Evolutionary conservation across 2,797 vertebrate species (phyloP).

Genomic region (Sitta carolinensis): DNA sequence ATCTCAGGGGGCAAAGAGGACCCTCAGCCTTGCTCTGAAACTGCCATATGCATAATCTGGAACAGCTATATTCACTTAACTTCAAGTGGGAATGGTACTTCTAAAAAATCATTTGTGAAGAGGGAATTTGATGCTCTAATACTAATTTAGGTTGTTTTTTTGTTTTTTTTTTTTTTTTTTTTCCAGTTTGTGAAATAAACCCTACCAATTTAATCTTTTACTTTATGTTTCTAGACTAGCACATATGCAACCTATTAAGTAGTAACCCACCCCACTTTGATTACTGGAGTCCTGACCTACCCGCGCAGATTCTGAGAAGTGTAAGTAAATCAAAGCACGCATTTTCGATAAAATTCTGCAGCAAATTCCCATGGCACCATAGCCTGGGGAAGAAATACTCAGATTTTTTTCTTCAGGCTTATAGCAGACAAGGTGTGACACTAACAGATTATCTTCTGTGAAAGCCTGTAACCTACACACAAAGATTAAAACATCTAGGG

Average conservation of each 20-base stretch:
- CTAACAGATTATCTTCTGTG: background rate
- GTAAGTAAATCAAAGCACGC: background rate
- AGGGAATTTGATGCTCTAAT: background rate
- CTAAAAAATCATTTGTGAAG: background rate
- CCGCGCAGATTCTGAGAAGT: background rate
- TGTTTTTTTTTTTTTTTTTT: background rate
- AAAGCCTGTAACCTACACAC: background rate
- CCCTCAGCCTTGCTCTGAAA: background rate
- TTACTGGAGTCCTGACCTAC: background rate
- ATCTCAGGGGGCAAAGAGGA: background rate
- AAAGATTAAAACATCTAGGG: constrained; percentile 11
- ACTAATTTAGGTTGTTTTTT: background rate
- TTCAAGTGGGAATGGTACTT: background rate
- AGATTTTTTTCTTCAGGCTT: background rate
- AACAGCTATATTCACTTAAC: background rate
- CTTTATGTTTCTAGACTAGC: background rate
- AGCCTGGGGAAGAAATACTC: background rate
- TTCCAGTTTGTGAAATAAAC: background rate
- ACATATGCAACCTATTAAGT: background rate
- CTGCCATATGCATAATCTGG: background rate
- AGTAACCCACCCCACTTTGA: background rate
- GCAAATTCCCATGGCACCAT: background rate
- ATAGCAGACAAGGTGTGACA: background rate
- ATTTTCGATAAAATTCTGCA: background rate
- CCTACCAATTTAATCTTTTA: background rate